Percentiles rank a stretch among this genome's conserved stretches.
phyloP scores from a whole-genome alignment of 2,888 invertebrate species.

The Entomobrya proxima region DNA sequence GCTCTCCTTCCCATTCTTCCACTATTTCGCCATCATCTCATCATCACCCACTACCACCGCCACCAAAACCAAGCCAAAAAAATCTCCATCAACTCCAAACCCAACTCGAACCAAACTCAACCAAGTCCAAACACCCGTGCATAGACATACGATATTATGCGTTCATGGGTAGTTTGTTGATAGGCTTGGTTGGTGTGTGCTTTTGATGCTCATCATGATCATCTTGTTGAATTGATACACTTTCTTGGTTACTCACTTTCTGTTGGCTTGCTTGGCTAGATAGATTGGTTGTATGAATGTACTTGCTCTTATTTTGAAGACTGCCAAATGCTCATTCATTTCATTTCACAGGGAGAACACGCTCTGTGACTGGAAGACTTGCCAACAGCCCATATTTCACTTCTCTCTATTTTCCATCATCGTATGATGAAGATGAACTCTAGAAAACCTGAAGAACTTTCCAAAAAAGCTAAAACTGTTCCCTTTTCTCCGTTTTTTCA shows the following conservation, averaged over 20 bases:
- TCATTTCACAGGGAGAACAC: conserved; percentile 26
- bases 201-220: conserved; percentile 17
- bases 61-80: conserved; percentile 31
- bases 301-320: conserved; percentile 42
- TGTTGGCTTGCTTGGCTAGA: neutral
- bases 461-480: conserved; percentile 4
- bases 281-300: neutral
- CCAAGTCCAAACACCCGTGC: neutral
- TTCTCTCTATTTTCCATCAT: conserved; percentile 31
- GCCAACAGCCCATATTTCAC: conserved; percentile 66
- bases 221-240: conserved; percentile 27
- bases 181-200: neutral
- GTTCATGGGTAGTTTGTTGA: no score
- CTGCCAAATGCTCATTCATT: conserved; percentile 45
- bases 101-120: conserved; percentile 20
- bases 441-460: neutral
- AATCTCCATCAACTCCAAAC: conserved; percentile 26
- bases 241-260: conserved; percentile 27
- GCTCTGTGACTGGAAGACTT: conserved; percentile 8
- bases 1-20: conserved; percentile 31
- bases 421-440: neutral
- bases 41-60: neutral
- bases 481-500: neutral
- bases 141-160: no score
- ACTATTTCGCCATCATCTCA: conserved; percentile 31